Evolutionary conservation across 1,140 invertebrate species (phyloP).

Genomic region (Bicyclus anynana): DNA sequence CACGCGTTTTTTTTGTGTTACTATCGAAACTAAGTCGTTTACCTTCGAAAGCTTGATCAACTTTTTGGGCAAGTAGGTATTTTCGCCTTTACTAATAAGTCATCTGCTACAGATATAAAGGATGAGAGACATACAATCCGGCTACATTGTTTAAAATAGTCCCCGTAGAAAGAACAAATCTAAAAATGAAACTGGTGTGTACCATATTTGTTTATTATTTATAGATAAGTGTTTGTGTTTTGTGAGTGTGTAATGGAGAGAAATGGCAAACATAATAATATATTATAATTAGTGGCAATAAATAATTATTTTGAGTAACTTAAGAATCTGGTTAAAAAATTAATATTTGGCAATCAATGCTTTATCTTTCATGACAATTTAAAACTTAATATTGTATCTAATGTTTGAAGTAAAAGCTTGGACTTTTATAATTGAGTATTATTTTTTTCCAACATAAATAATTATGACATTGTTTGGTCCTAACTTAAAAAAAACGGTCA

Average conservation of each 20-base stretch:
- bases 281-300: too few species aligned
- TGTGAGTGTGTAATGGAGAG: not conserved
- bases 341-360: too few species aligned
- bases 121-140: conserved; percentile 21
- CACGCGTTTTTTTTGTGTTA: conserved; percentile 5
- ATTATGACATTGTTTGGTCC: too few species aligned
- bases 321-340: too few species aligned
- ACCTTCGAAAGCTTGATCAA: conserved; percentile 21
- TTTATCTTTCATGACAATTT: too few species aligned
- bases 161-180: conserved; percentile 27
- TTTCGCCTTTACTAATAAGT: conserved; percentile 10
- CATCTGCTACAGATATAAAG: conserved; percentile 23
- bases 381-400: too few species aligned
- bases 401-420: too few species aligned
- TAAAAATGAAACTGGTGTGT: conserved; percentile 48
- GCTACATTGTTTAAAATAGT: conserved; percentile 26
- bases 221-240: not conserved
- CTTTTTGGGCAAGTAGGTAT: conserved; percentile 16
- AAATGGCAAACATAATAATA: too few species aligned
- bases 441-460: too few species aligned
- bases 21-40: conserved; percentile 8
- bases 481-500: too few species aligned
- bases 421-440: too few species aligned
- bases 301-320: too few species aligned
- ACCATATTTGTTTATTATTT: conserved; percentile 14